Conservation (phyloP, 2,888 invertebrate species). For the Maniola hyperantus region DNA sequence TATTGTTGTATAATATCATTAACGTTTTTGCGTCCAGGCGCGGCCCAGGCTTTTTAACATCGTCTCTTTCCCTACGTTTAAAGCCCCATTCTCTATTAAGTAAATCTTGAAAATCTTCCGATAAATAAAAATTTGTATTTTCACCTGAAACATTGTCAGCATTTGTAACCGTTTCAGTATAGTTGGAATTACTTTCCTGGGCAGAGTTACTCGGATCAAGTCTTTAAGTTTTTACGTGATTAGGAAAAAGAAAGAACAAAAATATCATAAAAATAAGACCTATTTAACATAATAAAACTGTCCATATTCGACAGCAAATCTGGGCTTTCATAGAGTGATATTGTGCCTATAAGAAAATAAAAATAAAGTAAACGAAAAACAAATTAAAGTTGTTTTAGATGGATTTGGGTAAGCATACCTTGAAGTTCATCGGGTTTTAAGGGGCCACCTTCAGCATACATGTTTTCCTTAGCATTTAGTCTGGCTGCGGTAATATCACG, state of each 20-base stretch:
- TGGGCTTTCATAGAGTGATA: constrained; percentile 24
- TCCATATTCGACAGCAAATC: constrained; percentile 21
- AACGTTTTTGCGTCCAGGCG: constrained; percentile 86
- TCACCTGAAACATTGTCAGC: constrained; percentile 80
- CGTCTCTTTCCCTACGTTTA: constrained; percentile 93
- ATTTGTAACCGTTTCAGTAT: constrained; percentile 63
- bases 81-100: constrained; percentile 89
- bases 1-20: constrained; percentile 78
- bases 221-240: constrained; percentile 20
- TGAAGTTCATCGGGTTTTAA: constrained; percentile 66
- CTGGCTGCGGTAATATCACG: constrained; percentile 63
- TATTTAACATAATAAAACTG: constrained; percentile 32
- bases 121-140: constrained; percentile 72
- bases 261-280: constrained; percentile 29
- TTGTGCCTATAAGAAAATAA: constrained; percentile 37
- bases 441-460: constrained; percentile 76
- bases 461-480: constrained; percentile 58
- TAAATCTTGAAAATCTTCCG: constrained; percentile 82
- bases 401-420: constrained; percentile 48
- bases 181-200: constrained; percentile 51
- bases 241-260: constrained; percentile 20
- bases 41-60: constrained; percentile 98
- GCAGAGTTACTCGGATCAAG: constrained; percentile 44
- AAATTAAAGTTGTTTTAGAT: not conserved
- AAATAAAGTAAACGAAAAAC: constrained; percentile 19